phyloP scores from a whole-genome alignment of 2,888 invertebrate genomes.

The Rapana venosa region DNA sequence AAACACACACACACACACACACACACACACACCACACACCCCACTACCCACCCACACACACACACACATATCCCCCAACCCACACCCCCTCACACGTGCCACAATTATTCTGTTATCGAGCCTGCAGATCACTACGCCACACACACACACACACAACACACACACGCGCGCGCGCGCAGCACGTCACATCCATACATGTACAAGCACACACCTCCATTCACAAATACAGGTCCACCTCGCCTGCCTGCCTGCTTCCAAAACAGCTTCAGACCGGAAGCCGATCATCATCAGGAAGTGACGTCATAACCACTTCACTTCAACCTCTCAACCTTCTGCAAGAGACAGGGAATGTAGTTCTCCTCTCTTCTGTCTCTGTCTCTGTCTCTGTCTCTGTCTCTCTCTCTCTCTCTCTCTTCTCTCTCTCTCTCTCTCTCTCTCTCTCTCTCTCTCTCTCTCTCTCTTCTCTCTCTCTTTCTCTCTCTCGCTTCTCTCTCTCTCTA shows the following conservation, averaged over 20 bases:
- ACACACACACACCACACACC: no score
- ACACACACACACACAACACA: neutral
- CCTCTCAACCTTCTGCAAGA: neutral
- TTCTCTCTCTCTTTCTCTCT: neutral
- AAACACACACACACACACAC: neutral
- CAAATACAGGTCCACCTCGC: neutral
- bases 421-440: neutral
- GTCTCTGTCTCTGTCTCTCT: neutral
- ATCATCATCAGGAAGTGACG: slow-evolving; percentile 1
- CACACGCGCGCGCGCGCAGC: no score
- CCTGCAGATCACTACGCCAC: no score
- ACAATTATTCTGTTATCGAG: no score
- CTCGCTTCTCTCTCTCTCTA: neutral
- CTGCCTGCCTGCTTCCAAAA: neutral
- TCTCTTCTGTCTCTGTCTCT: neutral
- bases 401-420: neutral
- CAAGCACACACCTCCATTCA: neutral
- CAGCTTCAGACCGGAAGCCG: neutral
- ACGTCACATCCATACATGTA: no score
- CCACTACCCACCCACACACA: no score
- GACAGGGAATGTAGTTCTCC: neutral
- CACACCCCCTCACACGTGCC: no score
- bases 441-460: neutral
- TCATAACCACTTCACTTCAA: neutral
- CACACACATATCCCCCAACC: no score